A percentile compares a stretch with the other conserved stretches of the same genome.
Conservation (phyloP, 2,888 invertebrate genomes). For the Spilarctia lutea region DNA sequence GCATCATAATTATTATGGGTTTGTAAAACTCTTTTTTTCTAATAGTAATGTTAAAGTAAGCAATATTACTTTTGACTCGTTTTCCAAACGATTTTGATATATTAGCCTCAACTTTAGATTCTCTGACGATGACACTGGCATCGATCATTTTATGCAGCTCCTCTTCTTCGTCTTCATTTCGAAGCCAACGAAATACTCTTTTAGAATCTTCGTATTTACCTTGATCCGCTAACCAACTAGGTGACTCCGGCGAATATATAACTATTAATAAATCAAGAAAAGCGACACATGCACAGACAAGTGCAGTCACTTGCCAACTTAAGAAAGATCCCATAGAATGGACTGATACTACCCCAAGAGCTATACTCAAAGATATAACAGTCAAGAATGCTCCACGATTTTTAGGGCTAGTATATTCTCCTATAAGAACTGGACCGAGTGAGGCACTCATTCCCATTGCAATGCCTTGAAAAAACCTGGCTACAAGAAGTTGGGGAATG, state of each 20-base stretch:
- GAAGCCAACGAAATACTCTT: conserved; percentile 82
- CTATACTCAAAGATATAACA: conserved; percentile 83
- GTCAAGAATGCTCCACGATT: conserved; percentile 87
- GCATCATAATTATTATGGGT: conserved; percentile 69
- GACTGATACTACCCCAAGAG: conserved; percentile 84
- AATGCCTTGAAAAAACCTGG: conserved; percentile 71
- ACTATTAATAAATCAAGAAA: conserved; percentile 73
- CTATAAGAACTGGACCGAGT: conserved; percentile 77
- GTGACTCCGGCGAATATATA: conserved; percentile 85
- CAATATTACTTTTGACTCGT: conserved; percentile 41
- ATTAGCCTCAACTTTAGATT: conserved; percentile 59
- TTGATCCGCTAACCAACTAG: conserved; percentile 87
- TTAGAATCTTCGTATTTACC: conserved; percentile 82
- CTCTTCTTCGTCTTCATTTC: conserved; percentile 77
- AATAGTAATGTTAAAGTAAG: conserved; percentile 51
- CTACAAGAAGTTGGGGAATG: conserved; percentile 64
- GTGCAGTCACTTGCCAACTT: conserved; percentile 83
- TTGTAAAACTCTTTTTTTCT: conserved; percentile 68
- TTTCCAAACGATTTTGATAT: conserved; percentile 48
- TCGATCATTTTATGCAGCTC: conserved; percentile 69
- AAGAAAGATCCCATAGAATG: conserved; percentile 87
- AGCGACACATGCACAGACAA: conserved; percentile 75
- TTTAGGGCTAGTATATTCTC: conserved; percentile 84
- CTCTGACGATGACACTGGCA: conserved; percentile 60
- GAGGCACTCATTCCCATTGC: conserved; percentile 80